These are phyloP conservation scores for Drosophila kikkawai DNA, from an alignment of 1,140 invertebrate genomes.

Conservation along the genomic window DNA sequence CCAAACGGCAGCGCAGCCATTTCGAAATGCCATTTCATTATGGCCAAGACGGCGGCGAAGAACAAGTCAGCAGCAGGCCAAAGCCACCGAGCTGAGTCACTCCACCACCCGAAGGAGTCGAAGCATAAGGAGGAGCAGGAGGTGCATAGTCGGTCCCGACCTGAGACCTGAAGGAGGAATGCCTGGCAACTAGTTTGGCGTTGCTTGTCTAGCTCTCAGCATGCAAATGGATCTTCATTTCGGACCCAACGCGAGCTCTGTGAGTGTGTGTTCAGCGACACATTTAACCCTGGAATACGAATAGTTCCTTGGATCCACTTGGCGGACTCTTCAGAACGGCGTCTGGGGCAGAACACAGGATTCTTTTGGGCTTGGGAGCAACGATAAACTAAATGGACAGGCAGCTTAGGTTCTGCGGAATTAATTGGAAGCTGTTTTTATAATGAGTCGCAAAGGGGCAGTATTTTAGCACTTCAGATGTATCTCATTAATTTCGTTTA, in stretches of 20 bases:
- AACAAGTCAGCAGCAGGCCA: conserved; percentile 30
- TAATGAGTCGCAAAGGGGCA: conserved; percentile 18
- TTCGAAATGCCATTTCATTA: conserved; percentile 82
- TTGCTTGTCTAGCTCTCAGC: conserved; percentile 61
- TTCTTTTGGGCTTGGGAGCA: conserved; percentile 9
- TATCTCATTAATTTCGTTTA: conserved; percentile 14
- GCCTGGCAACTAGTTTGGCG: conserved; percentile 73
- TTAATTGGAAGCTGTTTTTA: conserved; percentile 40
- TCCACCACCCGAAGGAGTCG: conserved; percentile 31
- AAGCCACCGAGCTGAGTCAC: conserved; percentile 67
- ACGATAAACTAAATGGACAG: conserved; percentile 39
- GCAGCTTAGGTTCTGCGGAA: conserved; percentile 18
- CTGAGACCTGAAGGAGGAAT: conserved; percentile 11
- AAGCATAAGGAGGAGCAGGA: conserved; percentile 9
- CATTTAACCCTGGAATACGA: conserved; percentile 50
- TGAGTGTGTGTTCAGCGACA: conserved; percentile 37
- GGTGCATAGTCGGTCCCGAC: not conserved
- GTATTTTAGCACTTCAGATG: conserved; percentile 7
- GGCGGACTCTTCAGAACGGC: conserved; percentile 24
- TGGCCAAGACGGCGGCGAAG: conserved; percentile 48
- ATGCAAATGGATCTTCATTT: conserved; percentile 74
- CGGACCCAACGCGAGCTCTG: conserved; percentile 1
- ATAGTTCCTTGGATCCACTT: conserved; percentile 38
- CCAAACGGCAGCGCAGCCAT: conserved; percentile 64
- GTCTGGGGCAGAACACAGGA: conserved; percentile 20